Percentiles rank a stretch among this genome's conserved stretches.
Evolutionary conservation across 2,888 invertebrate species (phyloP).

Genomic region (Ditylenchus weischeri): DNA sequence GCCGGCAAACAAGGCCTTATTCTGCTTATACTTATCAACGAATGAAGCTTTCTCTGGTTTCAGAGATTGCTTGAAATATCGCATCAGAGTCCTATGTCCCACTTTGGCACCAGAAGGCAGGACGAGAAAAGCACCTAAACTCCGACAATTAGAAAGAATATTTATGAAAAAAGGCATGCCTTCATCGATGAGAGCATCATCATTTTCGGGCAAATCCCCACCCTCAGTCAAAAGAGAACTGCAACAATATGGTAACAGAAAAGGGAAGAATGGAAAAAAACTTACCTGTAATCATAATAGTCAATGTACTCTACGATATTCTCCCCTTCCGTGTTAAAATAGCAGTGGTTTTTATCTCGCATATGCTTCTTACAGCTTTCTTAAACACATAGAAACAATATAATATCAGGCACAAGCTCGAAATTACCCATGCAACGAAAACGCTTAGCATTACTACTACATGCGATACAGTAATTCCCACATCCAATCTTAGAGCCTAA

Average conservation of each 20-base stretch:
- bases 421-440: too few species aligned
- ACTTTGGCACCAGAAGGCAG: conserved; percentile 89
- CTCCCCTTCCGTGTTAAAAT: conserved; percentile 70
- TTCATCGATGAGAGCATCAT: conserved; percentile 68
- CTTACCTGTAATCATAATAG: conserved; percentile 80
- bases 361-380: conserved; percentile 75
- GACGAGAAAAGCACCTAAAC: conserved; percentile 72
- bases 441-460: conserved; percentile 79
- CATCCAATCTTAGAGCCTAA: conserved; percentile 62
- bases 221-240: conserved; percentile 33
- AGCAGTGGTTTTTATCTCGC: conserved; percentile 93
- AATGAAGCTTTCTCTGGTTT: conserved; percentile 40
- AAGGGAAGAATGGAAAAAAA: conserved; percentile 5
- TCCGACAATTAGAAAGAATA: too few species aligned
- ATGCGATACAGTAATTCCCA: conserved; percentile 78
- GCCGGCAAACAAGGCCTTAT: conserved; percentile 53
- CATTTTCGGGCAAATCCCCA: conserved; percentile 66
- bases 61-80: conserved; percentile 70
- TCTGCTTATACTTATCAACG: not conserved
- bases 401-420: too few species aligned
- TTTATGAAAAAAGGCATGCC: conserved; percentile 59
- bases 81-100: conserved; percentile 84
- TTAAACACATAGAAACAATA: too few species aligned
- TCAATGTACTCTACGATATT: conserved; percentile 85
- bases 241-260: conserved; percentile 20